Base-by-base conservation (phyloP, 2,888 invertebrate genomes). In the Polylopha cassiicola region DNA sequence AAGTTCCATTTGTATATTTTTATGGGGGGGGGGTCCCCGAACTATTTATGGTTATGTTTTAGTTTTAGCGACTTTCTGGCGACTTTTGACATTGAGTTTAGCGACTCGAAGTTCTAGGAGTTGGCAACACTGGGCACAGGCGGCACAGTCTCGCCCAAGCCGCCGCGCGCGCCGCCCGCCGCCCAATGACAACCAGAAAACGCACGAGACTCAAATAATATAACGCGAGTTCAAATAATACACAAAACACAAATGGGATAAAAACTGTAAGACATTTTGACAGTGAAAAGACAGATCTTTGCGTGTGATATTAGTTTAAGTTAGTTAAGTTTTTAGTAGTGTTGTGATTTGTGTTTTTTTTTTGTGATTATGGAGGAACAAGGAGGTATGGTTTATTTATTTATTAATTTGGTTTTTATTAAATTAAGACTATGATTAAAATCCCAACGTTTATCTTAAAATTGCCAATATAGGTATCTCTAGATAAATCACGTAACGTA, bases 251-350 rank as follows among this genome's bases (percentile, higher is more conserved):
- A 70, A 77, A 78, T 76, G 79, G 78, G 77, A 74, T 79, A 78
- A 74, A 52, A 51, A 20, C 11, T 28, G 27, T 39, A 43, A 52
- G 55, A 52, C 51, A 44, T 30, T 50, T 42, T 34, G 20, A 46
- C 16, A 20, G 24, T 22, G 18, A 22, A 23, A 44, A 44, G 42
- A 42, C 42, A 47, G 48, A 43, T 52, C 57, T 60, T 62, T 57
- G 53, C 46, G 78, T 79, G 82, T 82, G 82, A 82, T 82, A 81
- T 64, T 81, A 82, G 80, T 57, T 44, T 78, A 76, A 71, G 74
- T 70, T 68, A 59, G 53, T 47, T 57, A 48, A 41, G 48, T 56
- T 53, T 55, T 48, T 50, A 50, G 46, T 64, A 56, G 53, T 56
- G 50, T 58, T 56, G 55, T 47, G 57, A 48, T 53, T 49, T 58